Base-by-base conservation (phyloP, 2,113 vertebrate species). In the Leptobrachium leishanense region DNA sequence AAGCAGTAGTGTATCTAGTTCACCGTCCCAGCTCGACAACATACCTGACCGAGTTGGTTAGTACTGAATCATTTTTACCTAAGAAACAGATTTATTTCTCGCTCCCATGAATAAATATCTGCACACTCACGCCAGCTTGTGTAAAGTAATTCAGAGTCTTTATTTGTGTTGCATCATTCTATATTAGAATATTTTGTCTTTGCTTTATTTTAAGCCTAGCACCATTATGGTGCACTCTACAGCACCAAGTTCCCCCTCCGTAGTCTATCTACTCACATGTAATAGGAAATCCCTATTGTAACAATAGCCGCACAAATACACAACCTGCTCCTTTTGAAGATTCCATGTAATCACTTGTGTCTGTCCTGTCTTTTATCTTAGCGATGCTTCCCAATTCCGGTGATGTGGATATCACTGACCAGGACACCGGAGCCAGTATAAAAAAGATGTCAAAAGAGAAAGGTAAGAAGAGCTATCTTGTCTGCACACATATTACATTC, bases 1-100 rank as follows among this genome's bases (percentile, higher is more conserved):
- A 75, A 97, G 94, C 89, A 96, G 95, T 92, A 97, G 96, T 1
- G 88, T 94, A 74, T 96, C 95, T 87, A 80, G 95, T 87, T 97
- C 96, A 2, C 93, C 93, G 0, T 92, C 91, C 41, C 92, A 93
- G 70, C 72, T 90, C 83, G 92, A 93, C 75, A 91, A 86, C 79
- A 89, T 90, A 7, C 93, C 93, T 0, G 95, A 97, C 79, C 90
- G 93, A 89, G 92, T 95, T 46, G 92, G 96, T 97, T 81, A 88
- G 90, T 89, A 74, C 70, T n/a, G 65, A 31, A 31, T 31, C 20
- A 31, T 31, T 31, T 31, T 31, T 31, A 31, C 20, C 20, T 31
- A 31, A 31, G 20, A 31, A 31, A 31, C 20, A 31, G 20, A 31
- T 31, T 1, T 31, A 31, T 31, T 31, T 31, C 20, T 31, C 20